Base-by-base conservation (phyloP, 2,797 vertebrate genomes). In the Streptopelia turtur region DNA sequence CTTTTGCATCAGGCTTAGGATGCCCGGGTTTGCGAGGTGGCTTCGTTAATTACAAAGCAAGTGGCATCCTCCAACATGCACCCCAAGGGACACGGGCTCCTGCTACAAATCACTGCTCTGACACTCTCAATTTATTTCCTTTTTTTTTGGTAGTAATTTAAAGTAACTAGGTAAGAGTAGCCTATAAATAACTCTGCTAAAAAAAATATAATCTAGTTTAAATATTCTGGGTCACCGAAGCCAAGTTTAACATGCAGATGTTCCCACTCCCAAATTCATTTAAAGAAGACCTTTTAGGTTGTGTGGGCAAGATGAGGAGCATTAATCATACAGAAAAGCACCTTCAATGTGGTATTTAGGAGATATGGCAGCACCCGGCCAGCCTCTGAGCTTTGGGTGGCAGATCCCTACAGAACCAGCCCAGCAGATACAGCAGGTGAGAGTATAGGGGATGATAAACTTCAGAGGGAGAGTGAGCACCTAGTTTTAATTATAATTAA, bases 141-240 rank as follows among this genome's bases (percentile, higher is more conserved):
- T 39, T 53, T n/a, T 49, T 30, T 79, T 91, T 80, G 9, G 84
- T 72, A 75, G 23, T 33, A 93, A 97, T 95, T 83, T 82, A 64
- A 74, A 91, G 64, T 69, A 57, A 89, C 80, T 95, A 82, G 93
- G 97, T 95, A 96, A 79, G 87, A 95, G 76, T 39, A 71, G 56
- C 91, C 95, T 96, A 93, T 96, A 97, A 97, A 96, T 97, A 97
- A 94, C 87, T 74, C 64, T 5, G 55, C 93, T 90, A 56, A 85
- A 92, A 88, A 80, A 23, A 33, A 23, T 69, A 39, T 7, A 35
- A 75, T 78, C 61, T 31, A 75, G 52, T 94, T 86, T 53, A 94
- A 85, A 65, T 8, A 95, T 96, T 92, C 93, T 85, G 83, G 50
- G 91, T 97, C 93, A 78, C 20, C 52, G 84, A 53, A 94, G 93